Evolutionary conservation across 2,888 invertebrate species (phyloP).

Genomic region (Phaonia tiefii): DNA sequence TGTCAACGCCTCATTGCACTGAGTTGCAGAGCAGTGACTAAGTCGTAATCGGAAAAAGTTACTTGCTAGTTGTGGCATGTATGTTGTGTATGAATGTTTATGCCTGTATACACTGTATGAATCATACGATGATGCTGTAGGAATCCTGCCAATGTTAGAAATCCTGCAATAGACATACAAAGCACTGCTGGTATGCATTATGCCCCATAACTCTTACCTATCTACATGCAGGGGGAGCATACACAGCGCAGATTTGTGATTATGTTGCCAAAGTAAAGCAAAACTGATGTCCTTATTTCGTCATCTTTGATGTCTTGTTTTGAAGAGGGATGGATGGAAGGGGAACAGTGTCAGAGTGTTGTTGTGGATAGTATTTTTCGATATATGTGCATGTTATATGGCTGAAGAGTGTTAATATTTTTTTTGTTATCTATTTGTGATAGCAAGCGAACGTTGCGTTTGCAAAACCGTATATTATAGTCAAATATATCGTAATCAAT

Average conservation of each 20-base stretch:
- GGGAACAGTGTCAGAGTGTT: too few species aligned
- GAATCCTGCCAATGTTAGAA: neutral
- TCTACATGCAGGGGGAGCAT: neutral
- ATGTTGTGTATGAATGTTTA: too few species aligned
- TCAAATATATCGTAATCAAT: too few species aligned
- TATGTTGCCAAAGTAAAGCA: slow-evolving; percentile 40
- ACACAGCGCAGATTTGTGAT: slow-evolving; percentile 1
- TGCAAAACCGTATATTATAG: too few species aligned
- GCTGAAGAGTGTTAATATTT: too few species aligned
- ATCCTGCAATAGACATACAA: neutral
- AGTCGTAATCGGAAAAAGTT: slow-evolving; percentile 14
- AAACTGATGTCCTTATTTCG: slow-evolving; percentile 13
- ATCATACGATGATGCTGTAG: neutral
- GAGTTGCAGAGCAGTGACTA: neutral
- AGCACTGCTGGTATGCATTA: neutral
- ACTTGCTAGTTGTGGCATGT: neutral
- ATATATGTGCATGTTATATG: too few species aligned
- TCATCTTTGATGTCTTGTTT: slow-evolving; percentile 11
- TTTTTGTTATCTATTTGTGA: too few species aligned
- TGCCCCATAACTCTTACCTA: neutral
- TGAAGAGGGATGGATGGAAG: too few species aligned
- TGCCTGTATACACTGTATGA: too few species aligned
- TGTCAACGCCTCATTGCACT: slow-evolving; percentile 62
- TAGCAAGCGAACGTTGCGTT: too few species aligned
- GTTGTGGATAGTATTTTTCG: too few species aligned